phyloP scores from a whole-genome alignment of 2,113 vertebrate species.

The Globicephala melas region DNA sequence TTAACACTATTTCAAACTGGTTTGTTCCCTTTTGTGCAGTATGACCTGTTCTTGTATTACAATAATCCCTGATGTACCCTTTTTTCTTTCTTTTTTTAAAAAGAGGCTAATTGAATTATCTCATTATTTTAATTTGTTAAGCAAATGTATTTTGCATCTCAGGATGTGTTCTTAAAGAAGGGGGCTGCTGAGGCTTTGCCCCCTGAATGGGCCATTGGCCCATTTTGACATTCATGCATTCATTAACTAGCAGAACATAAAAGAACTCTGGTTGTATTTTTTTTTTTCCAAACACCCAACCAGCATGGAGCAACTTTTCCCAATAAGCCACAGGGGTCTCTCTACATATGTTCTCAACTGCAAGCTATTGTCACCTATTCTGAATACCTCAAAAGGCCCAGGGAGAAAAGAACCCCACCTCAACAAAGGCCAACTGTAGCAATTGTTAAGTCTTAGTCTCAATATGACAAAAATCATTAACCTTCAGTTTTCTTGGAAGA shows the following conservation, averaged over 20 bases:
- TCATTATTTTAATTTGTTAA: slow-evolving; percentile 98
- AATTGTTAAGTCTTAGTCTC: slow-evolving; percentile 97
- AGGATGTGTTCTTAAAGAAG: slow-evolving; percentile 95
- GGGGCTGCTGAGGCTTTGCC: slow-evolving; percentile 93
- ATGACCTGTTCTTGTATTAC: slow-evolving; percentile 92
- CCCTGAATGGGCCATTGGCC: slow-evolving; percentile 96
- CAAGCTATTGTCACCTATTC: slow-evolving; percentile 97
- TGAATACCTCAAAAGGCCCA: slow-evolving; percentile 97
- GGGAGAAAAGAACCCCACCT: slow-evolving; percentile 82
- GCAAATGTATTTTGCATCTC: slow-evolving; percentile 99
- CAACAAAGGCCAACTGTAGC: slow-evolving; percentile 95
- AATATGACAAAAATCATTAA: slow-evolving; percentile 95
- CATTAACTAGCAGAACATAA: slow-evolving; percentile 93
- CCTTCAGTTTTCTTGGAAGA: slow-evolving; percentile 83
- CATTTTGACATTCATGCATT: slow-evolving; percentile 98
- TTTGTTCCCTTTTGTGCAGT: slow-evolving; percentile 92
- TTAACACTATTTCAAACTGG: slow-evolving; percentile 93
- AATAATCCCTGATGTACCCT: slow-evolving; percentile 96
- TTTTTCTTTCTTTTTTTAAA: slow-evolving; percentile 85
- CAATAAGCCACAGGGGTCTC: slow-evolving; percentile 95
- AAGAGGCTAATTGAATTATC: slow-evolving; percentile 99
- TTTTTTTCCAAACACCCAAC: slow-evolving; percentile 93
- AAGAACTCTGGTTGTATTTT: slow-evolving; percentile 95
- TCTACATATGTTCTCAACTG: slow-evolving; percentile 99
- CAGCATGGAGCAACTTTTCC: slow-evolving; percentile 94